These are phyloP conservation scores for Botia kubotai DNA, from an alignment of 2,797 vertebrate genomes.

Conservation along the genomic window DNA sequence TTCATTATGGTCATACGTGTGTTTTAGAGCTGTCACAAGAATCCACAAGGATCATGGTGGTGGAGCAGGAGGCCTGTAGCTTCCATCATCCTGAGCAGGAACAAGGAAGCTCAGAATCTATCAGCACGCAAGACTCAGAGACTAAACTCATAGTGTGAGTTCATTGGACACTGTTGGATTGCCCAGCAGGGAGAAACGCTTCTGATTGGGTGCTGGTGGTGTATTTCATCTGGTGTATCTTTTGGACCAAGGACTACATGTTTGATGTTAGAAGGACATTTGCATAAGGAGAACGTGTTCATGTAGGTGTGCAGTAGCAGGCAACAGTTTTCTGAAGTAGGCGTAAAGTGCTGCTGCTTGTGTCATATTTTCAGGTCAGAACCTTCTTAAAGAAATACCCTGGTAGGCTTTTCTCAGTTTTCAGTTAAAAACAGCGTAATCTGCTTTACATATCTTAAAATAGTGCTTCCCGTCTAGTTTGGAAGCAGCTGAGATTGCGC, in stretches of 20 bases:
- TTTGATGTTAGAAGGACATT: conserved; percentile 1
- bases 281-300: conserved; percentile 1
- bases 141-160: conserved; percentile 67
- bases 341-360: conserved; percentile 23
- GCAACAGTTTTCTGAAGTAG: conserved; percentile 44
- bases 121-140: conserved; percentile 67
- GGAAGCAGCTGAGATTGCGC: background rate
- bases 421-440: conserved; percentile 26
- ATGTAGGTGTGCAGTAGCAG: conserved; percentile 44
- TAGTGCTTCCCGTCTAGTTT: background rate
- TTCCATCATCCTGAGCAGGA: conserved; percentile 89
- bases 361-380: conserved; percentile 49
- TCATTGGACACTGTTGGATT: background rate
- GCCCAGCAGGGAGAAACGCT: background rate
- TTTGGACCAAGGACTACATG: background rate
- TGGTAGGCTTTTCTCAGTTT: conserved; percentile 57
- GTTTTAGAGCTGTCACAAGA: conserved; percentile 62
- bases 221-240: background rate
- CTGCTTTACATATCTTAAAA: background rate
- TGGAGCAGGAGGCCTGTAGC: conserved; percentile 79
- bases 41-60: conserved; percentile 64
- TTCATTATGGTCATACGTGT: background rate
- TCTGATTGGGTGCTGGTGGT: background rate
- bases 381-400: conserved; percentile 52
- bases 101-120: conserved; percentile 76